Conservation (phyloP, 2,888 invertebrate species). For the Sympetrum striolatum region DNA sequence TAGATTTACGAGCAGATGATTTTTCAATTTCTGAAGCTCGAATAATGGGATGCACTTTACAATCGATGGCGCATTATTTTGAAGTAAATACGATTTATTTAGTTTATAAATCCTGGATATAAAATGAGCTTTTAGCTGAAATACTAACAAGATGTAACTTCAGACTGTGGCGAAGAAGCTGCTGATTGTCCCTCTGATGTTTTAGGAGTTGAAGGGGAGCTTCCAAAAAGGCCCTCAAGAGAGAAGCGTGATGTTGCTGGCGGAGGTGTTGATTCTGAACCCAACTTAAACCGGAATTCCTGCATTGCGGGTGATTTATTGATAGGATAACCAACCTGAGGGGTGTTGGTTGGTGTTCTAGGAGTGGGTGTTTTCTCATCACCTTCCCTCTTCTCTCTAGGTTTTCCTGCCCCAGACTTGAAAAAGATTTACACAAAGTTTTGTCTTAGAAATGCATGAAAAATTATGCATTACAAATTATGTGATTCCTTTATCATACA, state of each 20-base stretch:
- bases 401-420: not conserved
- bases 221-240: conserved; percentile 45
- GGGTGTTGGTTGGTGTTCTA: not conserved
- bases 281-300: conserved; percentile 46
- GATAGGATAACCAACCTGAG: not conserved
- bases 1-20: no score
- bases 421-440: not conserved
- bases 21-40: no score
- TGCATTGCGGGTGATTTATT: conserved; percentile 47
- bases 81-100: no score
- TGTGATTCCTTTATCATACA: no score
- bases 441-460: no score
- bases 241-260: conserved; percentile 30
- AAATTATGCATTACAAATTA: no score
- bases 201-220: not conserved
- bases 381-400: not conserved
- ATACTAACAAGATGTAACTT: no score
- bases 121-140: no score
- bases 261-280: not conserved
- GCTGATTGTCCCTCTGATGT: not conserved
- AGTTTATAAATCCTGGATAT: no score
- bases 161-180: no score
- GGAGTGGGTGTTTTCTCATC: not conserved
- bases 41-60: no score
- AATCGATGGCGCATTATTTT: no score